Evolutionary conservation across 2,113 vertebrate genomes (phyloP).

Genomic region (Melanostigma gelatinosum): DNA sequence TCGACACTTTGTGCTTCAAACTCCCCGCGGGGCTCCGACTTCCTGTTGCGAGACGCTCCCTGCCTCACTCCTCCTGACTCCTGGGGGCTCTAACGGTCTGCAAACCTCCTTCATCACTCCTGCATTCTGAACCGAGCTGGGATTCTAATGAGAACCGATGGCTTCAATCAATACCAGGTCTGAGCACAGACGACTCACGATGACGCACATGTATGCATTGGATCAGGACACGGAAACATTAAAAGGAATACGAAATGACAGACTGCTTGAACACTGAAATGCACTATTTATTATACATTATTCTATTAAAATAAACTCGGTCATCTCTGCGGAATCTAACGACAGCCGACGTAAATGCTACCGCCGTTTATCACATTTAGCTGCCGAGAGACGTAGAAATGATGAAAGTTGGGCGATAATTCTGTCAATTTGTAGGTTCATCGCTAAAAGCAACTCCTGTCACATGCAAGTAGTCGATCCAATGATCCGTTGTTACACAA

Average conservation of each 20-base stretch:
- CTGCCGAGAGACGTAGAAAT: not conserved
- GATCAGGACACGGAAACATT: constrained; percentile 7
- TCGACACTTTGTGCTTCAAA: constrained; percentile 28
- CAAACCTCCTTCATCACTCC: constrained; percentile 18
- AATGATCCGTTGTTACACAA: not conserved
- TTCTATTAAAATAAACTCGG: not conserved
- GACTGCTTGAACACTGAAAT: not conserved
- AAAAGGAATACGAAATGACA: not conserved
- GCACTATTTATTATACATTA: not conserved
- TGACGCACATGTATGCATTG: not conserved
- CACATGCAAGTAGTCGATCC: not conserved
- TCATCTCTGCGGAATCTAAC: not conserved
- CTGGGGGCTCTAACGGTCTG: not conserved
- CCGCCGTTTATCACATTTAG: not conserved
- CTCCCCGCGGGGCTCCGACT: constrained; percentile 40
- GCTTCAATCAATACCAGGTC: constrained; percentile 15
- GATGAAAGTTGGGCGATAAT: not conserved
- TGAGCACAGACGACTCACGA: not conserved
- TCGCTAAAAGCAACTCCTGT: not conserved
- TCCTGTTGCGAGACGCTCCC: constrained; percentile 24
- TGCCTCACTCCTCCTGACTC: not conserved
- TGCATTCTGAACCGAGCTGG: not conserved
- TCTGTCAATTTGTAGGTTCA: not conserved
- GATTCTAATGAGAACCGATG: constrained; percentile 17
- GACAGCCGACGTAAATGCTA: not conserved